Percentiles rank a stretch among this genome's conserved stretches.
Conservation (phyloP, 2,797 vertebrate genomes). For the Gastrophryne carolinensis region DNA sequence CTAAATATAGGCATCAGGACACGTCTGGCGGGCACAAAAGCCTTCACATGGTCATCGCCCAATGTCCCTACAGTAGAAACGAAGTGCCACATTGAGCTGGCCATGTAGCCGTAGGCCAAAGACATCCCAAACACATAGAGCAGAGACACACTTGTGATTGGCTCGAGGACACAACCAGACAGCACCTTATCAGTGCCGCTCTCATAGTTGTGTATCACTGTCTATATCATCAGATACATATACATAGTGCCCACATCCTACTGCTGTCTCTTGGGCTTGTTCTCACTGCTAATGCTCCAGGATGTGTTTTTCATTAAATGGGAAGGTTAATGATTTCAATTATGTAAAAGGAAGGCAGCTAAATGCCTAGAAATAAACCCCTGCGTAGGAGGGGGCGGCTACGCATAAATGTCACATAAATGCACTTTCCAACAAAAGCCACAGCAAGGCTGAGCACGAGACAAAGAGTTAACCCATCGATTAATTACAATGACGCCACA, state of each 20-base stretch:
- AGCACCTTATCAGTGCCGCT: slow-evolving; percentile 55
- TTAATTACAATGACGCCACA: neutral
- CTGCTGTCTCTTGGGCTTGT: neutral
- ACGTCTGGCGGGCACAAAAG: slow-evolving; percentile 75
- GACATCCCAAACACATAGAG: slow-evolving; percentile 58
- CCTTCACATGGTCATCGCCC: slow-evolving; percentile 73
- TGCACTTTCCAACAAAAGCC: slow-evolving; percentile 34
- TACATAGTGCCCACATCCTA: slow-evolving; percentile 34
- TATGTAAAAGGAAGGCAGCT: slow-evolving; percentile 57
- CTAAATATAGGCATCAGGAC: slow-evolving; percentile 82
- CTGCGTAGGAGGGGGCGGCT: slow-evolving; percentile 5
- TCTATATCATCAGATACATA: slow-evolving; percentile 45
- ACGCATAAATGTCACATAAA: neutral
- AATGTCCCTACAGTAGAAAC: slow-evolving; percentile 77
- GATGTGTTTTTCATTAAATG: slow-evolving; percentile 62
- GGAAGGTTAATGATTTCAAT: slow-evolving; percentile 67
- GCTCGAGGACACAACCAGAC: slow-evolving; percentile 45
- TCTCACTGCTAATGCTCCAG: slow-evolving; percentile 26
- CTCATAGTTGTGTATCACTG: slow-evolving; percentile 4
- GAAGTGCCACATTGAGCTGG: slow-evolving; percentile 75
- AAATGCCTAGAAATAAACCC: slow-evolving; percentile 44
- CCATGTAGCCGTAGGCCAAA: slow-evolving; percentile 52
- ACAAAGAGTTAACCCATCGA: neutral
- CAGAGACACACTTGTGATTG: slow-evolving; percentile 50
- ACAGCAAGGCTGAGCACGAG: neutral